These are phyloP conservation scores for Lasaia peninsularis DNA, from an alignment of 1,140 invertebrate species.

Conservation along the genomic window DNA sequence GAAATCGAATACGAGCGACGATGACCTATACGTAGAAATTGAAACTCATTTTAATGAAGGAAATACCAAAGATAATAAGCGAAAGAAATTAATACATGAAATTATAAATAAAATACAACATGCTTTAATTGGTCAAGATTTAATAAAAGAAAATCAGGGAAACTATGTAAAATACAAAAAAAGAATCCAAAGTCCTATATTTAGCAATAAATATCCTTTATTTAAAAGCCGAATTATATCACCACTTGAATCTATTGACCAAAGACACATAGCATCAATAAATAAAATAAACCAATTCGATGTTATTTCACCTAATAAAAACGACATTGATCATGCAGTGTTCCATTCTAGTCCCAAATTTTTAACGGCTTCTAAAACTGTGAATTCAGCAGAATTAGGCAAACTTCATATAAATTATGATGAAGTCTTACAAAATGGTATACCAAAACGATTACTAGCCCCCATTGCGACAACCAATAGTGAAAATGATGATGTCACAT, in stretches of 20 bases:
- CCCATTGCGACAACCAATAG: conserved; percentile 38
- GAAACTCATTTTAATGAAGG: conserved; percentile 65
- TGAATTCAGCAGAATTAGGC: conserved; percentile 53
- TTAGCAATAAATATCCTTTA: conserved; percentile 22
- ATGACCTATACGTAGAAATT: conserved; percentile 65
- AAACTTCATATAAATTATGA: conserved; percentile 46
- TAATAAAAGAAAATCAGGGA: conserved; percentile 21
- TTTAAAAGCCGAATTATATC: conserved; percentile 24
- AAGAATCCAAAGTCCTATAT: conserved; percentile 52
- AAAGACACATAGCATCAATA: conserved; percentile 48
- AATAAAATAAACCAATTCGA: conserved; percentile 41
- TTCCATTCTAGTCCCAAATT: conserved; percentile 30
- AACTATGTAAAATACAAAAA: conserved; percentile 43
- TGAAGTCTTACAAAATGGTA: conserved; percentile 39
- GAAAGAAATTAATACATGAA: conserved; percentile 51
- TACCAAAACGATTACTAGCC: conserved; percentile 52
- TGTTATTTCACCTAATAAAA: conserved; percentile 9
- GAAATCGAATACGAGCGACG: conserved; percentile 37
- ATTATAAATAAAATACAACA: conserved; percentile 62
- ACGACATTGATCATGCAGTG: neutral
- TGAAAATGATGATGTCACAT: conserved; percentile 21
- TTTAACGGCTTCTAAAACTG: conserved; percentile 39
- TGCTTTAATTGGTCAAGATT: conserved; percentile 43
- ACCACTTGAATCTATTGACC: conserved; percentile 25
- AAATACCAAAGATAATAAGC: conserved; percentile 51